Conservation (phyloP, 2,797 vertebrate genomes). For the Pempheris klunzingeri region DNA sequence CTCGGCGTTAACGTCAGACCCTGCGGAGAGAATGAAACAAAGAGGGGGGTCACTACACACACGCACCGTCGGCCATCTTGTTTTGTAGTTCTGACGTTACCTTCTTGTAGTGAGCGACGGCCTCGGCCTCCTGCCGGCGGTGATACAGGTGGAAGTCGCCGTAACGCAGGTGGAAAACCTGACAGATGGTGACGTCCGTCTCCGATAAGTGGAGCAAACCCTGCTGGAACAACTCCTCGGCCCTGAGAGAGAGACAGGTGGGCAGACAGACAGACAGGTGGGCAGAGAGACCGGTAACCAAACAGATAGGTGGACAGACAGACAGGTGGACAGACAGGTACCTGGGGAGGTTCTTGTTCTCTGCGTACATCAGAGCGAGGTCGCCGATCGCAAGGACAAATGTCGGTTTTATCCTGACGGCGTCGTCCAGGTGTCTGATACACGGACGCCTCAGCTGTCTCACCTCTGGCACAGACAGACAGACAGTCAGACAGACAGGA, state of each 20-base stretch:
- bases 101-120: neutral
- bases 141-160: neutral
- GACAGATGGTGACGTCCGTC: neutral
- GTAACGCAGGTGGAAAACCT: neutral
- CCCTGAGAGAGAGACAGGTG: slow-evolving; percentile 1
- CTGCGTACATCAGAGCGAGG: neutral
- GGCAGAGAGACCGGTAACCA: too few species aligned
- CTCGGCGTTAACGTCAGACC: neutral
- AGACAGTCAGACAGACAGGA: too few species aligned
- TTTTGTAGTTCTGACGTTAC: neutral
- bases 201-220: neutral
- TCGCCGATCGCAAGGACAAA: neutral
- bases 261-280: neutral
- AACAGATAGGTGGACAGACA: too few species aligned
- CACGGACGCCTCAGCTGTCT: neutral
- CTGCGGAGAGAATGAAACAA: neutral
- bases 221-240: neutral
- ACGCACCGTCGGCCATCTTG: neutral
- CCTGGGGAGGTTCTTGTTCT: neutral
- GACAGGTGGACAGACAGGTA: neutral
- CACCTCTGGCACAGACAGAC: too few species aligned
- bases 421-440: slow-evolving; percentile 3
- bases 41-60: neutral
- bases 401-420: neutral
- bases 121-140: neutral